A percentile compares a stretch with the other conserved stretches of the same genome.
Conservation (phyloP, 2,113 vertebrate genomes). For the Azemiops feae region DNA sequence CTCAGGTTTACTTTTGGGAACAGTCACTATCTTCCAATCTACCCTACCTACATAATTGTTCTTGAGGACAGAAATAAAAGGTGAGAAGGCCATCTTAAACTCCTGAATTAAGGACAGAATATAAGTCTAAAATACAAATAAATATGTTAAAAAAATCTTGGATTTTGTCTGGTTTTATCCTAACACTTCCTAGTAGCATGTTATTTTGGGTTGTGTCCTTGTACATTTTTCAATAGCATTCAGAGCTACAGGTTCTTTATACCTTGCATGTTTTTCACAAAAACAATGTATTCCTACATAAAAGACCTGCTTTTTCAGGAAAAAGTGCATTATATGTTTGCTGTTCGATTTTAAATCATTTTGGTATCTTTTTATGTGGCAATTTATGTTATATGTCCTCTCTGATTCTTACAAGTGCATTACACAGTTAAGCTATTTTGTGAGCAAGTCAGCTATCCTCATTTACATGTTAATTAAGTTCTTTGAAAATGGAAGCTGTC, state of each 20-base stretch:
- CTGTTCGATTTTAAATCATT: constrained; percentile 9
- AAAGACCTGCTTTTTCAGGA: not conserved
- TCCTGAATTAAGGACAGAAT: too few species aligned
- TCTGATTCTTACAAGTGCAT: constrained; percentile 8
- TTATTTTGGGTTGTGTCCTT: not conserved
- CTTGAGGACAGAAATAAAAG: too few species aligned
- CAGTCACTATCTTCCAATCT: too few species aligned
- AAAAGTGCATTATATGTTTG: not conserved
- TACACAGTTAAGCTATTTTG: not conserved
- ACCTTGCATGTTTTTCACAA: not conserved
- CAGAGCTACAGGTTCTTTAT: not conserved
- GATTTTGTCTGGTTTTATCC: not conserved
- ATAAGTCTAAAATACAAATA: too few species aligned
- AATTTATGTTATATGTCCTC: not conserved
- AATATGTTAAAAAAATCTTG: not conserved
- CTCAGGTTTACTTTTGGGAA: too few species aligned
- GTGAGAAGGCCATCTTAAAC: too few species aligned
- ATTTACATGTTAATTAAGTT: constrained; percentile 29
- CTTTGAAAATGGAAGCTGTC: constrained; percentile 18
- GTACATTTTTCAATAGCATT: not conserved
- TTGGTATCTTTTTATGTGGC: not conserved
- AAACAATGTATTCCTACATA: not conserved
- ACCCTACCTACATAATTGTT: too few species aligned
- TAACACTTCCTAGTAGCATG: not conserved
- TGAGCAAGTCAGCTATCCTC: not conserved